Percentiles rank a stretch among this genome's conserved stretches.
Conservation (phyloP, 2,888 invertebrate species). For the Protophormia terraenovae region DNA sequence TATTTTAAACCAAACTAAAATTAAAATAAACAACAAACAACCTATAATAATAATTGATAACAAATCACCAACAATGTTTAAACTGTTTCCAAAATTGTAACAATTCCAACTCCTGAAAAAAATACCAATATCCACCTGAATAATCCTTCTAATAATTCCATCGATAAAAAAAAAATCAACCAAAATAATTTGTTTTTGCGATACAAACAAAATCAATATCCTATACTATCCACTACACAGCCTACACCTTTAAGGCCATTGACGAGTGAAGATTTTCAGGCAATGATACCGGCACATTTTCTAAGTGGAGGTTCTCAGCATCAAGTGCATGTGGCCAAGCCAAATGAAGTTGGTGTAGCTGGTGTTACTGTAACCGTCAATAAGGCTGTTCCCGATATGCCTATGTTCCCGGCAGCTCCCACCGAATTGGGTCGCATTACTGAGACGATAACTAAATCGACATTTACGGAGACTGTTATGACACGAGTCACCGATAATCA, state of each 20-base stretch:
- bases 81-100: conserved; percentile 26
- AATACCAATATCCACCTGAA: background rate
- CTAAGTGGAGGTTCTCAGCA: conserved; percentile 91
- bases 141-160: conserved; percentile 15
- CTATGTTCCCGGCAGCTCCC: conserved; percentile 91
- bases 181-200: background rate
- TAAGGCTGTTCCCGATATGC: conserved; percentile 86
- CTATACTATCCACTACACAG: conserved; percentile 67
- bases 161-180: conserved; percentile 28
- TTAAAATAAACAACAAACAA: conserved; percentile 57
- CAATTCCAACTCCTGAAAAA: conserved; percentile 24
- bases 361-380: conserved; percentile 90
- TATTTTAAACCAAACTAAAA: conserved; percentile 70
- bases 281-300: conserved; percentile 96
- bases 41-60: conserved; percentile 69
- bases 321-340: conserved; percentile 80
- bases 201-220: conserved; percentile 26
- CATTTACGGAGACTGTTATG: conserved; percentile 96
- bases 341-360: conserved; percentile 79
- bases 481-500: conserved; percentile 96
- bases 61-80: conserved; percentile 61
- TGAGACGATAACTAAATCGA: conserved; percentile 97
- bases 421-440: conserved; percentile 93
- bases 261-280: conserved; percentile 96
- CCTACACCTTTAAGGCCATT: conserved; percentile 87